Percentiles rank a stretch among this genome's conserved stretches.
Evolutionary conservation across 2,113 vertebrate genomes (phyloP).

Genomic region (Aspiorhynchus laticeps): DNA sequence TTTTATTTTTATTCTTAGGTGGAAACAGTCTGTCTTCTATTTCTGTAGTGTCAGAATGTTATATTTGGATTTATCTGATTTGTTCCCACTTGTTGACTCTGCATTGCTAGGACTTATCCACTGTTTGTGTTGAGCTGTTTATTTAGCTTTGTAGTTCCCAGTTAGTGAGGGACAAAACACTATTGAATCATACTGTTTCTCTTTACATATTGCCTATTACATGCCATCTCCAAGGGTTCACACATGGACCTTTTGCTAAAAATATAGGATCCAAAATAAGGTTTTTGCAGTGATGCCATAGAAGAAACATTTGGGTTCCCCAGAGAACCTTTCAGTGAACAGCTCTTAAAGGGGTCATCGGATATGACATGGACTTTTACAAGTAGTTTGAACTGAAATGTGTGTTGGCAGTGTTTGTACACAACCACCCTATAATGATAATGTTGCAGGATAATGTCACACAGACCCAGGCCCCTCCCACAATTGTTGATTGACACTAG

Average conservation of each 20-base stretch:
- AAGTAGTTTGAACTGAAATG: no score
- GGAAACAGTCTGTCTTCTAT: not conserved
- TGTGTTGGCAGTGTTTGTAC: no score
- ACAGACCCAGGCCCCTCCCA: no score
- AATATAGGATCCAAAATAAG: not conserved
- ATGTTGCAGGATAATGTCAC: no score
- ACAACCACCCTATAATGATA: no score
- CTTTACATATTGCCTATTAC: constrained; percentile 51
- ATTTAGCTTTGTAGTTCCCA: constrained; percentile 33
- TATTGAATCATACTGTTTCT: constrained; percentile 55
- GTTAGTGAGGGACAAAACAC: constrained; percentile 43
- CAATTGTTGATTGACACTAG: no score
- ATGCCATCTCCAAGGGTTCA: constrained; percentile 37
- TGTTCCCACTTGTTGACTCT: constrained; percentile 36
- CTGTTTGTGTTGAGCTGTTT: constrained; percentile 39
- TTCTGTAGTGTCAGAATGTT: not conserved
- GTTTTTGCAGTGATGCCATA: not conserved
- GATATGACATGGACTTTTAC: no score
- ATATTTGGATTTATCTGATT: constrained; percentile 24
- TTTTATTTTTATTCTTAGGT: not conserved
- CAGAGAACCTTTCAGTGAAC: not conserved
- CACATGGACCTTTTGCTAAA: constrained; percentile 1
- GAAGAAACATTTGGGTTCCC: not conserved
- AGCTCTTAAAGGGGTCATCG: no score
- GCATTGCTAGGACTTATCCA: constrained; percentile 48